Base-by-base conservation (phyloP, 2,888 invertebrate species). In the Nemotelus pantherinus region DNA sequence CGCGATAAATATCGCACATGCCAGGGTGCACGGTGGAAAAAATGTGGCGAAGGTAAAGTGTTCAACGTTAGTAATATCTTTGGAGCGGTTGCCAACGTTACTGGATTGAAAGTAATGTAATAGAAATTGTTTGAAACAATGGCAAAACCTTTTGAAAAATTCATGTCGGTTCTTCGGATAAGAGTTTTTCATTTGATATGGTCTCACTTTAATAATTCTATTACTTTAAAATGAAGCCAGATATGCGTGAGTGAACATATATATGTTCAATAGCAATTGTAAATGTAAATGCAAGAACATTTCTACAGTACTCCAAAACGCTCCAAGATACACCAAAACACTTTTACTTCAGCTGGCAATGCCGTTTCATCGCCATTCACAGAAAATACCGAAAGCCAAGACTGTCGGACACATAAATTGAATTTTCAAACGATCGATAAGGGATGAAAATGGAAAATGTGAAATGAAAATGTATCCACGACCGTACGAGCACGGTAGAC, bases 1-100 rank as follows among this genome's bases (percentile, higher is more conserved):
- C 77, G 77, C 79, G 79, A 79, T 79, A 79, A 79, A 79, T 74
- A 79, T 79, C 77, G 76, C 76, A 76, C 76, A 76, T 76, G 76
- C 60, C 63, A 10, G 50, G 74, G 63, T 50, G 43, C 50, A 63
- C 48, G 60, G 48, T 60, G 41, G 48, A 43, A 63, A 41, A 41
- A 50, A 47, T 10, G 50, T n/a, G 47, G 74, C 63, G n/a, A 25
- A 63, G 60, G 74, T 74, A 48, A 70, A 55, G 25, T 10, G 65
- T 65, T 65, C 47, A 65, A 43, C 65, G 25, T 7, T 47, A 65
- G 47, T 10, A 65, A 44, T 65, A 41, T 6, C 41, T 47, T 25
- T 6, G 7, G 5, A 6, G 65, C 10, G 7, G 58, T 41, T 4
- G 63, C 63, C 65, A 65, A n/a, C 44, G 25, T 65, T 45, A 47